Conservation (phyloP, 2,113 vertebrate genomes). For the Lamprologus tigripictilis region DNA sequence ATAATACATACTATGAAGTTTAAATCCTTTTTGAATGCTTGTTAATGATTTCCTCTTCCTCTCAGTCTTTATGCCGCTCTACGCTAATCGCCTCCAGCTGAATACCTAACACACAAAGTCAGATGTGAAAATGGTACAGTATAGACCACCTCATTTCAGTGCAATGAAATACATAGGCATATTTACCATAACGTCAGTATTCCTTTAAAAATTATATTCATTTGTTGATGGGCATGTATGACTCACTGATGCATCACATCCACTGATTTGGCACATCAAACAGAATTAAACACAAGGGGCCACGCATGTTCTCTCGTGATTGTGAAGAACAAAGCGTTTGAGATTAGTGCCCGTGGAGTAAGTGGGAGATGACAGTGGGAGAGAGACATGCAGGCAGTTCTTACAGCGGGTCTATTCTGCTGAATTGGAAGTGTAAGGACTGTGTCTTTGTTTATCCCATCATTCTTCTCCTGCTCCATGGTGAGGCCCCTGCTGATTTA, state of each 20-base stretch:
- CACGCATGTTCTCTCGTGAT: neutral
- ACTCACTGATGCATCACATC: slow-evolving; percentile 5
- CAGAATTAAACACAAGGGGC: slow-evolving; percentile 1
- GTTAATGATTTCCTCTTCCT: neutral
- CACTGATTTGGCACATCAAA: slow-evolving; percentile 19
- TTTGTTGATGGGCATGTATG: neutral
- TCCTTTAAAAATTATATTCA: neutral
- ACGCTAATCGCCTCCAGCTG: neutral
- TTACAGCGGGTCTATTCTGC: slow-evolving; percentile 48
- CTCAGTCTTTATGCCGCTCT: neutral
- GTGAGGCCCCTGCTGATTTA: slow-evolving; percentile 12
- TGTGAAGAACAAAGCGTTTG: slow-evolving; percentile 24
- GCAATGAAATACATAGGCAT: neutral
- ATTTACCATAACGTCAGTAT: neutral
- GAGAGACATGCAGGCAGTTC: slow-evolving; percentile 3
- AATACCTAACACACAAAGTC: neutral
- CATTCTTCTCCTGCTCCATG: slow-evolving; percentile 34
- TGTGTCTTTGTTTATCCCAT: slow-evolving; percentile 19
- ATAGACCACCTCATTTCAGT: neutral
- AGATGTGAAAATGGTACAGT: neutral
- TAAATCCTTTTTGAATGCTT: neutral
- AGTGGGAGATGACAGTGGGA: slow-evolving; percentile 14
- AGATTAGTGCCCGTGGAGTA: slow-evolving; percentile 13
- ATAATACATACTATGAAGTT: neutral
- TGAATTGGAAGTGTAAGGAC: slow-evolving; percentile 2